phyloP scores from a whole-genome alignment of 1,140 invertebrate species.

The Apolygus lucorum region DNA sequence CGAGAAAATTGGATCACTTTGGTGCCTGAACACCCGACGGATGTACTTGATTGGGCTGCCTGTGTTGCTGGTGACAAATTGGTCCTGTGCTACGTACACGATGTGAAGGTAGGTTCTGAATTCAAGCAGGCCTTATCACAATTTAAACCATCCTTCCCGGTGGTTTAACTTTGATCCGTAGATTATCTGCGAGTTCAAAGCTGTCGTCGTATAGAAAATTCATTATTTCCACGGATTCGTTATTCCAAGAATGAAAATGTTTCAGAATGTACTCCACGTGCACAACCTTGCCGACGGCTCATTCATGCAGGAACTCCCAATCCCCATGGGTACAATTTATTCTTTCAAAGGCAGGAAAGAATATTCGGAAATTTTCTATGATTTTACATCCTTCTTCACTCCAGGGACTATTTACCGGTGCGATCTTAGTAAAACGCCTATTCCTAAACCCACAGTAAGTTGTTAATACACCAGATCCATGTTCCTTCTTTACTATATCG shows the following conservation, averaged over 20 bases:
- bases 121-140: constrained; percentile 2
- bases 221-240: neutral
- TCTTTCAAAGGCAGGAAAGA: constrained; percentile 77
- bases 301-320: constrained; percentile 58
- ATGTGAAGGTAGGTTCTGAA: constrained; percentile 74
- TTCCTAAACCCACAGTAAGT: constrained; percentile 53
- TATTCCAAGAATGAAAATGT: too few species aligned
- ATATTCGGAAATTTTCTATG: constrained; percentile 85
- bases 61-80: constrained; percentile 79
- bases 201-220: too few species aligned
- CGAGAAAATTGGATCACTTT: constrained; percentile 76
- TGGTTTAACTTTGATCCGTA: too few species aligned
- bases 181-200: too few species aligned
- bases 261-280: constrained; percentile 74
- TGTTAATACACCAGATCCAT: too few species aligned
- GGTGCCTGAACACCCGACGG: constrained; percentile 71
- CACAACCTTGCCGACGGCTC: constrained; percentile 66
- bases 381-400: constrained; percentile 87
- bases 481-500: too few species aligned
- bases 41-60: constrained; percentile 82
- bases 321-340: constrained; percentile 79
- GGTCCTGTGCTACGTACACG: constrained; percentile 82
- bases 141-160: too few species aligned
- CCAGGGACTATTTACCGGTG: constrained; percentile 84
- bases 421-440: constrained; percentile 57